phyloP scores from a whole-genome alignment of 2,888 invertebrate genomes.

The Zele albiditarsus region DNA sequence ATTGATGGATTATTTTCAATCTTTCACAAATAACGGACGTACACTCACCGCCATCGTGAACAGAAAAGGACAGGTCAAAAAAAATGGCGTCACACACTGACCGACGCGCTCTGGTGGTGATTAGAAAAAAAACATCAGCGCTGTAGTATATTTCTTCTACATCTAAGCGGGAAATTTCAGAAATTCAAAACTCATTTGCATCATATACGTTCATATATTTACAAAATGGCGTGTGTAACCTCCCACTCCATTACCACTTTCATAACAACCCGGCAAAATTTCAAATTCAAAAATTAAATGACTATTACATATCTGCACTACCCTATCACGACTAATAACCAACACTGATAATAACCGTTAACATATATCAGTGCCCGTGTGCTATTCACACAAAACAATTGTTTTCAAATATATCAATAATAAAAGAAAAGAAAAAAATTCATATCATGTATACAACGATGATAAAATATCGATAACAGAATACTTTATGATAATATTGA shows the following conservation, averaged over 20 bases:
- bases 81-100: conserved; percentile 27
- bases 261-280: conserved; percentile 10
- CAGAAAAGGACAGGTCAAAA: conserved; percentile 49
- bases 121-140: not conserved
- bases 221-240: too few species aligned
- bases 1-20: conserved; percentile 55
- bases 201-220: too few species aligned
- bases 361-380: too few species aligned
- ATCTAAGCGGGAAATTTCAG: too few species aligned
- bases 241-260: not conserved
- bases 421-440: conserved; percentile 25
- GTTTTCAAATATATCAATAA: not conserved
- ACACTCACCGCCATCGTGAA: conserved; percentile 66
- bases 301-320: not conserved
- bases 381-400: too few species aligned
- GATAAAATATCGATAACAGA: not conserved
- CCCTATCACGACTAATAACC: not conserved
- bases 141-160: not conserved
- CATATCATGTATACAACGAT: not conserved
- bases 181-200: too few species aligned
- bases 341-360: too few species aligned
- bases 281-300: conserved; percentile 36
- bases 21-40: conserved; percentile 46
- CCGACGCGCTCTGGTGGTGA: conserved; percentile 49
- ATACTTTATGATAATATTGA: not conserved